Percentiles rank a stretch among this genome's conserved stretches.
These are phyloP conservation scores for Nasonia longicornis DNA, from an alignment of 1,140 invertebrate genomes.

Conservation along the genomic window DNA sequence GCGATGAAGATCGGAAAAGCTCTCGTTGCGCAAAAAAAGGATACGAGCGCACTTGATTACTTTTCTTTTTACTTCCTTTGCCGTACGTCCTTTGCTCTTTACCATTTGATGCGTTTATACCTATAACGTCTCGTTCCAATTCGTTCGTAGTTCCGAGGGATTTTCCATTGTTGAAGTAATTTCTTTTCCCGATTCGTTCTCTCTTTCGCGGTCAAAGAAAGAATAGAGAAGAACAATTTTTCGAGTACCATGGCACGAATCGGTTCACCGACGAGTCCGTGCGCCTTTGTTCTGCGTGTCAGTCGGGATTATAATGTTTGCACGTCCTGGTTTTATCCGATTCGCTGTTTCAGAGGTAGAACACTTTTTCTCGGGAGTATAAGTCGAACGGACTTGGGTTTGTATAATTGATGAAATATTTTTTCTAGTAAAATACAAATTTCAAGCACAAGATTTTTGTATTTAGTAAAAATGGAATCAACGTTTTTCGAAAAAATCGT, in stretches of 20 bases:
- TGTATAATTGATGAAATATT: too few relatives aligned
- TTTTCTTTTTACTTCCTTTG: background rate
- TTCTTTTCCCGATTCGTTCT: too few relatives aligned
- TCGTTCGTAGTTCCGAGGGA: background rate
- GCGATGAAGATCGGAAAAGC: background rate
- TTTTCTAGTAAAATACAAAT: too few relatives aligned
- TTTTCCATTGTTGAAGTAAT: background rate
- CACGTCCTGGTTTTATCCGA: background rate
- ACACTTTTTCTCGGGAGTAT: too few relatives aligned
- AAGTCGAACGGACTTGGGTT: too few relatives aligned
- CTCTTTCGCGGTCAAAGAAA: background rate
- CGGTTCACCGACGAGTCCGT: background rate
- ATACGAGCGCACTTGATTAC: background rate
- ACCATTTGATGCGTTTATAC: background rate
- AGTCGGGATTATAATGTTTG: background rate
- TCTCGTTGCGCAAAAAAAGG: background rate
- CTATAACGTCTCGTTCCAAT: background rate
- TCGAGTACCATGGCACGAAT: background rate
- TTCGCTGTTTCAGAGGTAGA: background rate
- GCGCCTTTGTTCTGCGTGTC: background rate
- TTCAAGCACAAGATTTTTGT: too few relatives aligned
- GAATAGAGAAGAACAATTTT: background rate
- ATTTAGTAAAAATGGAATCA: too few relatives aligned
- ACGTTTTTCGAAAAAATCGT: background rate
- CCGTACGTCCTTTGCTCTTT: background rate